These are phyloP conservation scores for Mormyrops attenuatus DNA, from an alignment of 2,797 vertebrate species.

Conservation along the genomic window DNA sequence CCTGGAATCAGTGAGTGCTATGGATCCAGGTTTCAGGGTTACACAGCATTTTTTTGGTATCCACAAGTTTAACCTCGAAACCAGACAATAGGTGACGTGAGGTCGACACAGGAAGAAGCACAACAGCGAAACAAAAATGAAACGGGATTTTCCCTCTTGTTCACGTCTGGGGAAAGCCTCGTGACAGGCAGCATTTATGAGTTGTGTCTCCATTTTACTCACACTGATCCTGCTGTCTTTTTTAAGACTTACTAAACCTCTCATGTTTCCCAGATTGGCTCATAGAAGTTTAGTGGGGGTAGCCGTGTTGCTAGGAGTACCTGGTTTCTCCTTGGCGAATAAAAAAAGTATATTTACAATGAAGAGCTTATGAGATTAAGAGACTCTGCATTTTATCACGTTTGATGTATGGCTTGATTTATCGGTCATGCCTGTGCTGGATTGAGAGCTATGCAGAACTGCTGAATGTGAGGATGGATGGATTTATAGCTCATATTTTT, in stretches of 20 bases:
- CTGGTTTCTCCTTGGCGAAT: background rate
- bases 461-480: background rate
- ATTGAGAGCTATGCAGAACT: background rate
- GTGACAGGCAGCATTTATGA: background rate
- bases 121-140: background rate
- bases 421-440: background rate
- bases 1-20: slow-evolving; percentile 29
- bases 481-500: background rate
- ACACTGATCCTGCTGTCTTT: background rate
- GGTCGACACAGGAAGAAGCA: background rate
- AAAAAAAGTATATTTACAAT: background rate
- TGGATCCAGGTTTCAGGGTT: background rate
- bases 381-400: background rate
- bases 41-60: background rate
- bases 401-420: background rate
- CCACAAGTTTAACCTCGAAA: background rate
- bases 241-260: background rate
- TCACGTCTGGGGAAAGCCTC: background rate
- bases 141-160: background rate
- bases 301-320: background rate
- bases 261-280: background rate
- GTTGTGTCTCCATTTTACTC: background rate
- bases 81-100: background rate
- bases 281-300: background rate
- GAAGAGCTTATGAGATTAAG: background rate